Evolutionary conservation across 1,140 invertebrate species (phyloP).

Genomic region (Lysiphlebus fabarum): DNA sequence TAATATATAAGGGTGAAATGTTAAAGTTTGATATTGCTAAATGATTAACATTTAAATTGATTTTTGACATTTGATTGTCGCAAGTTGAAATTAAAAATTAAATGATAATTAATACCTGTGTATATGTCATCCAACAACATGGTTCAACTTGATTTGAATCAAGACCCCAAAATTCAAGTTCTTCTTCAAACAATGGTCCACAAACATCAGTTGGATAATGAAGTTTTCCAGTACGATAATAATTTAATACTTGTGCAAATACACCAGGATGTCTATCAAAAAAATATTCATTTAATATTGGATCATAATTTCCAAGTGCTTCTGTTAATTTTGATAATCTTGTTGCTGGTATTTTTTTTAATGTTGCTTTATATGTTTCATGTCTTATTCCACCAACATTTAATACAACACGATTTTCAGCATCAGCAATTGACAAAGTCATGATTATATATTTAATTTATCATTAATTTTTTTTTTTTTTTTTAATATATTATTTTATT

Average conservation of each 20-base stretch:
- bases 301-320: conserved; percentile 91
- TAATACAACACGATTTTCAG: conserved; percentile 85
- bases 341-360: conserved; percentile 94
- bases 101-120: conserved; percentile 65
- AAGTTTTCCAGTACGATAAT: conserved; percentile 93
- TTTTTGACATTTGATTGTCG: too few relatives aligned
- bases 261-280: conserved; percentile 98
- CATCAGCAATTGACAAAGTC: conserved; percentile 51
- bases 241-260: conserved; percentile 91
- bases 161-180: conserved; percentile 94
- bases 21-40: too few relatives aligned
- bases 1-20: too few relatives aligned
- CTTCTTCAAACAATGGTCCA: conserved; percentile 96
- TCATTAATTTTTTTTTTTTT: background rate
- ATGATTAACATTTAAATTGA: too few relatives aligned
- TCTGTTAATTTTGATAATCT: conserved; percentile 85
- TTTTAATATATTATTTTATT: background rate
- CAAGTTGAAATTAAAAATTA: background rate
- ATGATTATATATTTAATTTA: conserved; percentile 37
- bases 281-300: conserved; percentile 97
- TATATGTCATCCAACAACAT: conserved; percentile 99
- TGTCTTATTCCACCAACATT: conserved; percentile 97
- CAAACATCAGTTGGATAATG: conserved; percentile 98
- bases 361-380: conserved; percentile 89
- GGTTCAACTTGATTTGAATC: conserved; percentile 95